These are phyloP conservation scores for Lasioglossum pauxillum DNA, from an alignment of 2,888 invertebrate genomes.

Conservation along the genomic window DNA sequence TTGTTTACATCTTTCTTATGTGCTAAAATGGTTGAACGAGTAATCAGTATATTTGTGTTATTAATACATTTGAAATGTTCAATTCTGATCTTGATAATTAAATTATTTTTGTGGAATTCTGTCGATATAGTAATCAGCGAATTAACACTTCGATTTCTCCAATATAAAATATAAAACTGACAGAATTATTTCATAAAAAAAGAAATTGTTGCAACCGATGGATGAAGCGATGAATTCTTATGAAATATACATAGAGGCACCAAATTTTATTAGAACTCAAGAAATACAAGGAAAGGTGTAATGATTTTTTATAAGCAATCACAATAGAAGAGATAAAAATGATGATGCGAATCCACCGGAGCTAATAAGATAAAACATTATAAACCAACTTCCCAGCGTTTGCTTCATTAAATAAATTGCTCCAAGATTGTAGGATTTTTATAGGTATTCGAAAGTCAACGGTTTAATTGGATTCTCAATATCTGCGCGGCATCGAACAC, in stretches of 20 bases:
- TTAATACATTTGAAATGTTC: too few relatives aligned
- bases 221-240: too few relatives aligned
- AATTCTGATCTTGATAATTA: too few relatives aligned
- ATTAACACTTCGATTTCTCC: background rate
- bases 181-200: background rate
- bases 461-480: background rate
- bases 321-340: background rate
- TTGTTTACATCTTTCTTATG: too few relatives aligned
- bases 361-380: background rate
- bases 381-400: background rate
- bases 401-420: constrained; percentile 6
- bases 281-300: background rate
- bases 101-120: too few relatives aligned
- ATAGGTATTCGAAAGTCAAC: background rate
- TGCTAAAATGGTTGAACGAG: too few relatives aligned
- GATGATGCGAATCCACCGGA: background rate
- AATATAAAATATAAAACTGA: background rate
- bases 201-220: background rate
- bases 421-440: background rate
- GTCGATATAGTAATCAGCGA: background rate
- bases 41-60: too few relatives aligned
- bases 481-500: background rate
- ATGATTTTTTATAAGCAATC: background rate
- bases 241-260: background rate
- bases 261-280: background rate